A percentile compares a stretch with the other conserved stretches of the same genome.
phyloP scores from a whole-genome alignment of 1,140 invertebrate genomes.

The Geopemphigus sp. region DNA sequence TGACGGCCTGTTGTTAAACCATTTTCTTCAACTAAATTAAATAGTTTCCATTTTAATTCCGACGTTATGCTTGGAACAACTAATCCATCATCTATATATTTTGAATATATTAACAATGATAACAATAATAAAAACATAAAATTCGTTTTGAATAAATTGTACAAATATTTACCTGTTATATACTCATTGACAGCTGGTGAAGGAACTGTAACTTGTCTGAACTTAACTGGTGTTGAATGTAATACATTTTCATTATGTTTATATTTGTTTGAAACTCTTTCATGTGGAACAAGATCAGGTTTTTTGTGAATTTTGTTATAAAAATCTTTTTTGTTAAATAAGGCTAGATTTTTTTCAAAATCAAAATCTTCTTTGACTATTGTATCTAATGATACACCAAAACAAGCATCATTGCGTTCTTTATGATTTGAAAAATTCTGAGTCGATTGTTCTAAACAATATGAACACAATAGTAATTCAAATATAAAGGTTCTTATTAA shows the following conservation, averaged over 20 bases:
- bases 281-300: slow-evolving; percentile 65
- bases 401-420: slow-evolving; percentile 63
- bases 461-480: neutral
- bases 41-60: slow-evolving; percentile 66
- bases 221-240: slow-evolving; percentile 63
- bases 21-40: slow-evolving; percentile 64
- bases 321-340: slow-evolving; percentile 77
- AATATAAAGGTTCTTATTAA: too few species aligned
- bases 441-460: slow-evolving; percentile 55
- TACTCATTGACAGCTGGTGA: slow-evolving; percentile 66
- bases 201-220: slow-evolving; percentile 72
- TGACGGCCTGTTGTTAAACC: slow-evolving; percentile 69
- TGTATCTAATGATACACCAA: slow-evolving; percentile 63
- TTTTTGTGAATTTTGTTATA: slow-evolving; percentile 46
- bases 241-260: slow-evolving; percentile 85
- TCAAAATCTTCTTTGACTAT: slow-evolving; percentile 77
- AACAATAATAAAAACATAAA: neutral
- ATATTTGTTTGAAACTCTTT: slow-evolving; percentile 59
- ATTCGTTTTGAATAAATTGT: neutral
- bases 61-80: slow-evolving; percentile 73
- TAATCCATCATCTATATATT: slow-evolving; percentile 66
- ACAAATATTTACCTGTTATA: slow-evolving; percentile 63
- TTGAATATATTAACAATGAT: slow-evolving; percentile 10
- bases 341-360: slow-evolving; percentile 88
- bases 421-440: slow-evolving; percentile 56